phyloP scores from a whole-genome alignment of 2,113 vertebrate species.

The Erythrocebus patas region DNA sequence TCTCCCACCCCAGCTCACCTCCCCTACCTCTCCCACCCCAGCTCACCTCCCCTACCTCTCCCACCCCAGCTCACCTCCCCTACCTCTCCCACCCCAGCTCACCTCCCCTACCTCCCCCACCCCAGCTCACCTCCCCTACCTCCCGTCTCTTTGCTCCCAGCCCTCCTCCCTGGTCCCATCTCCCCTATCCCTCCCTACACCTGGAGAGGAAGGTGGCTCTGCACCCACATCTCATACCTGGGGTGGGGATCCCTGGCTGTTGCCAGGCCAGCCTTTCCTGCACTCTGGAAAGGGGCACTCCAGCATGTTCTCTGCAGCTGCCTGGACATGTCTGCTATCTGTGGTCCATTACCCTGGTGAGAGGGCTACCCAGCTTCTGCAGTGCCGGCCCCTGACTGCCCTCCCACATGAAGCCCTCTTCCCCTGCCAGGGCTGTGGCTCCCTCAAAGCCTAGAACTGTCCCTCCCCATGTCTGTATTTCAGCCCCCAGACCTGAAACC shows the following conservation, averaged over 20 bases:
- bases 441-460: not conserved
- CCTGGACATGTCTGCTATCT: not conserved
- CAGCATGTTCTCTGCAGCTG: not conserved
- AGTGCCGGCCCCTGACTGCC: not conserved
- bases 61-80: no score
- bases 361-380: not conserved
- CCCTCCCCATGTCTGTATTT: not conserved
- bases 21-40: no score
- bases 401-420: not conserved
- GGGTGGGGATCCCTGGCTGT: not conserved
- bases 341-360: not conserved
- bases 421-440: not conserved
- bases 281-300: not conserved
- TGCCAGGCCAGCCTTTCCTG: not conserved
- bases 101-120: no score
- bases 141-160: no score
- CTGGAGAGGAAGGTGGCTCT: no score
- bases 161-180: no score
- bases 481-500: not conserved
- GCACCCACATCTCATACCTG: not conserved
- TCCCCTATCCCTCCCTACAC: not conserved
- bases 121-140: no score
- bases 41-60: no score
- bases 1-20: no score
- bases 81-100: no score